These are phyloP conservation scores for Musca vetustissima DNA, from an alignment of 1,140 invertebrate genomes.

Conservation along the genomic window DNA sequence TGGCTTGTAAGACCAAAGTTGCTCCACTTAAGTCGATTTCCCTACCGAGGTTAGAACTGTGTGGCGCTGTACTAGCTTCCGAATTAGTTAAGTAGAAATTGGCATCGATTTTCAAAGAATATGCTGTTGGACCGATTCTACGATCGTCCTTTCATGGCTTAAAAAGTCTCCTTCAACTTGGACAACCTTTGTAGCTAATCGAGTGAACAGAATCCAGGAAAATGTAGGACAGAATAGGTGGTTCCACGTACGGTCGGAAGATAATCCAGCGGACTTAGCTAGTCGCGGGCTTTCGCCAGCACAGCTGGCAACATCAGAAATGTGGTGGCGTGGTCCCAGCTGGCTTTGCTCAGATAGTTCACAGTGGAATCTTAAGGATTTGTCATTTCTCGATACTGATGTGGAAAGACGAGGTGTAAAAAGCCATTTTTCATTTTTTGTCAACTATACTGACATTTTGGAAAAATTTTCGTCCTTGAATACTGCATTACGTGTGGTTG, in stretches of 20 bases:
- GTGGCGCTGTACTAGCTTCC: not conserved
- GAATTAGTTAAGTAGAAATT: conserved; percentile 2
- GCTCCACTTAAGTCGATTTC: too few relatives aligned
- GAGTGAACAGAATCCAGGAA: conserved; percentile 43
- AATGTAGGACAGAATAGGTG: conserved; percentile 40
- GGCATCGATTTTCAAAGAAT: not conserved
- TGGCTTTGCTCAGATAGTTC: not conserved
- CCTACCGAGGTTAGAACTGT: too few relatives aligned
- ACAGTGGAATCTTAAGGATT: not conserved
- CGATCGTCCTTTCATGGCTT: not conserved
- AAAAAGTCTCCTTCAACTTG: not conserved
- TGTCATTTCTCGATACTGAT: not conserved
- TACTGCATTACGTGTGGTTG: not conserved
- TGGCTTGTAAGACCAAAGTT: not conserved
- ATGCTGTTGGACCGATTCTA: not conserved
- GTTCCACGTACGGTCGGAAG: conserved; percentile 51
- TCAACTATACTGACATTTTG: not conserved
- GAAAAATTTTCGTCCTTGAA: not conserved
- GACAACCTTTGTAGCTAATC: conserved; percentile 25
- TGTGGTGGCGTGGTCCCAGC: conserved; percentile 47
- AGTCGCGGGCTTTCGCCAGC: conserved; percentile 48
- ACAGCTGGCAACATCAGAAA: conserved; percentile 31
- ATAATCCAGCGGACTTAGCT: conserved; percentile 57
- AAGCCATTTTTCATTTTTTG: not conserved
- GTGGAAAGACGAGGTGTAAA: not conserved